These are phyloP conservation scores for Schizopygopsis malacanthus DNA, from an alignment of 2,797 vertebrate genomes.

Conservation along the genomic window DNA sequence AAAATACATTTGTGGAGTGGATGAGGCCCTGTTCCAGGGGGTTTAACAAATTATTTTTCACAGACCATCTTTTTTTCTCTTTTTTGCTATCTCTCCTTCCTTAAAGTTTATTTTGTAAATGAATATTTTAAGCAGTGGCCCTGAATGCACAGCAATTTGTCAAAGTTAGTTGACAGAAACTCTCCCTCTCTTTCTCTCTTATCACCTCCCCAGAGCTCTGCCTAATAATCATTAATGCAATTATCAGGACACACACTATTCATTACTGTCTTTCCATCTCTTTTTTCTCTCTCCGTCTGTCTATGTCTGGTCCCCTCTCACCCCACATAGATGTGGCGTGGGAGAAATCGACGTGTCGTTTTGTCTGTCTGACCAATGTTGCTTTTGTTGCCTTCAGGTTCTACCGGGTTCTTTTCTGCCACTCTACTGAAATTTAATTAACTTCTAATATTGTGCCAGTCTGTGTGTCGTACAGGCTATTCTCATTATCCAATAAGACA, in stretches of 20 bases:
- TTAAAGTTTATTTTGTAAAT: slow-evolving; percentile 76
- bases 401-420: slow-evolving; percentile 23
- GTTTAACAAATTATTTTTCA: slow-evolving; percentile 60
- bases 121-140: slow-evolving; percentile 73
- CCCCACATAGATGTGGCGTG: not conserved
- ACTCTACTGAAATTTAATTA: slow-evolving; percentile 53
- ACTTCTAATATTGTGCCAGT: slow-evolving; percentile 44
- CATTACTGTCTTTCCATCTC: slow-evolving; percentile 65
- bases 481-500: slow-evolving; percentile 38
- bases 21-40: slow-evolving; percentile 31
- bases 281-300: slow-evolving; percentile 34
- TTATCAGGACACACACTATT: slow-evolving; percentile 75
- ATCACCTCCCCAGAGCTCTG: slow-evolving; percentile 68
- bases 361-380: slow-evolving; percentile 29
- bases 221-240: slow-evolving; percentile 78
- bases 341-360: slow-evolving; percentile 22
- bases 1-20: not conserved
- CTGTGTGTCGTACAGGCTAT: slow-evolving; percentile 27
- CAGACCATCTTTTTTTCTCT: slow-evolving; percentile 60
- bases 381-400: slow-evolving; percentile 30
- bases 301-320: slow-evolving; percentile 31
- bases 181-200: slow-evolving; percentile 52
- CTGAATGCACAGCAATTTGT: slow-evolving; percentile 72
- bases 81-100: slow-evolving; percentile 59
- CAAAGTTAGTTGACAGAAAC: slow-evolving; percentile 73